Conservation (phyloP, 2,888 invertebrate species). For the Nipponacmea schrenckii region DNA sequence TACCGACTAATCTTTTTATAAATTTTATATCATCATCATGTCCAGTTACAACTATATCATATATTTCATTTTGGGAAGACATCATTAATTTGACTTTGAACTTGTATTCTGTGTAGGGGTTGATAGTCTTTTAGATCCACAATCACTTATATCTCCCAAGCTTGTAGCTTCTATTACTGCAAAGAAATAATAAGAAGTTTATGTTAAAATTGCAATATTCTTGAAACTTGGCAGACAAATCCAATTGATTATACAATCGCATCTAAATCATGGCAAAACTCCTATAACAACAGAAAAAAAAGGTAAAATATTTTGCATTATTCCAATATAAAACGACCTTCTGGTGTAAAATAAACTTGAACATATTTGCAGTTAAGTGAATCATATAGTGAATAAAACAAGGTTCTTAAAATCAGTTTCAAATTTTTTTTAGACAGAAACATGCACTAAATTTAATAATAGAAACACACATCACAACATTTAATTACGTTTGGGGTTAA, state of each 20-base stretch:
- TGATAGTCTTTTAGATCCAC: constrained; percentile 1
- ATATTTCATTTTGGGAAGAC: not conserved
- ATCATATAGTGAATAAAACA: not conserved
- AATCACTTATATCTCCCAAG: constrained; percentile 28
- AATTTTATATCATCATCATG: constrained; percentile 35
- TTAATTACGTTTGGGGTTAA: no score
- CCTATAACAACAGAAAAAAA: no score
- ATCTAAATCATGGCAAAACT: no score
- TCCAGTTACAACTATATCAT: constrained; percentile 44
- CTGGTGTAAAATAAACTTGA: no score
- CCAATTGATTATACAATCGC: constrained; percentile 6
- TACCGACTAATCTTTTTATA: constrained; percentile 40
- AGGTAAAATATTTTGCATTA: no score
- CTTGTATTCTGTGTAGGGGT: not conserved
- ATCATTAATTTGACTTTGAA: not conserved
- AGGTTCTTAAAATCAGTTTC: no score
- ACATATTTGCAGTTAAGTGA: no score
- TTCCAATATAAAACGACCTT: no score
- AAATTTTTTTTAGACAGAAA: not conserved
- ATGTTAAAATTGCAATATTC: no score
- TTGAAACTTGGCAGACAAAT: constrained; percentile 9
- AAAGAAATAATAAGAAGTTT: no score
- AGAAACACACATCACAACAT: not conserved
- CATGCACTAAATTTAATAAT: not conserved
- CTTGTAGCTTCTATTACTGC: constrained; percentile 49